Evolutionary conservation across 2,797 vertebrate genomes (phyloP).

Genomic region (Aselliscus stoliczkanus): DNA sequence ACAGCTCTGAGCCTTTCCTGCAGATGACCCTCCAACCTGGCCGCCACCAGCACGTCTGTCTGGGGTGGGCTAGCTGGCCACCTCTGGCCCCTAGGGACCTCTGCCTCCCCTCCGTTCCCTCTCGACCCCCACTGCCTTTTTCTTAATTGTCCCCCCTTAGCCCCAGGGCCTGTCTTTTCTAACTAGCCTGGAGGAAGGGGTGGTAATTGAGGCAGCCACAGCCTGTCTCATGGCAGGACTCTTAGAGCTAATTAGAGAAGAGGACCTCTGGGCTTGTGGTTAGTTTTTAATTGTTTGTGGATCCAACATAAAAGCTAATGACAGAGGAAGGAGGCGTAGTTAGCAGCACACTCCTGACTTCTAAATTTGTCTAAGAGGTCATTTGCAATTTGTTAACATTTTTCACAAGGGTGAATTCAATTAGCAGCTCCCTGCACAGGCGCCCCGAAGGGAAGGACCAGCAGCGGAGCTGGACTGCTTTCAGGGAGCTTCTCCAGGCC

Average conservation of each 20-base stretch:
- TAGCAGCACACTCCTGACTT: conserved; percentile 62
- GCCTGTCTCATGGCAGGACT: conserved; percentile 73
- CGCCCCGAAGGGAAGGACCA: background rate
- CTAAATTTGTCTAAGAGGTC: conserved; percentile 76
- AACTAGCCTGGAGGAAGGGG: conserved; percentile 71
- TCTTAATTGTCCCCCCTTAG: conserved; percentile 80
- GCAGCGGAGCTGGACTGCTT: background rate
- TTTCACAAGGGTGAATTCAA: conserved; percentile 77
- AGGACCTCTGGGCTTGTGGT: conserved; percentile 75
- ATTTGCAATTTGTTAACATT: conserved; percentile 77
- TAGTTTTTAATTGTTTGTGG: conserved; percentile 83
- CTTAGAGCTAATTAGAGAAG: conserved; percentile 80
- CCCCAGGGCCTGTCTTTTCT: conserved; percentile 71
- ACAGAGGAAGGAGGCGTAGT: conserved; percentile 65
- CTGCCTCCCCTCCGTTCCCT: background rate
- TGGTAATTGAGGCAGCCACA: conserved; percentile 71
- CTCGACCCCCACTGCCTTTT: conserved; percentile 46
- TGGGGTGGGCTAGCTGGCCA: conserved; percentile 41
- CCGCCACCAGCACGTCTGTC: background rate
- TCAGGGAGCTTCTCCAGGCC: background rate
- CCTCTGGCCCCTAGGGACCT: conserved; percentile 19
- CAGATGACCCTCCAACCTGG: background rate
- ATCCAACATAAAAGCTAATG: conserved; percentile 77
- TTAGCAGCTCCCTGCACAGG: conserved; percentile 37
- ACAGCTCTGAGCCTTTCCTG: background rate